phyloP scores from a whole-genome alignment of 2,113 vertebrate genomes.

The Stegastes partitus region DNA sequence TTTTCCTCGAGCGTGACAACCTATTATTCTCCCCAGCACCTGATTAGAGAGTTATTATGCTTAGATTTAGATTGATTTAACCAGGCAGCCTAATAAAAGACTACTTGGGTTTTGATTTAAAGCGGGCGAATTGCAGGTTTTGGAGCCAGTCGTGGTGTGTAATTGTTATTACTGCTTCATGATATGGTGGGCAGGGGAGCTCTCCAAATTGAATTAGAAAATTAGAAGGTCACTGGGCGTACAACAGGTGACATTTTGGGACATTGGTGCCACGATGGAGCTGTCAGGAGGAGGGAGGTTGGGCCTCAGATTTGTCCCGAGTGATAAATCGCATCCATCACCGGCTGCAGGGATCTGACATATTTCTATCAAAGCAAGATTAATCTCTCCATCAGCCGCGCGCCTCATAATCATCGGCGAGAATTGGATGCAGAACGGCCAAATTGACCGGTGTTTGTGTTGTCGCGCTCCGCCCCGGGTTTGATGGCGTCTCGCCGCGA shows the following conservation, averaged over 20 bases:
- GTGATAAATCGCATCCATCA: constrained; percentile 95
- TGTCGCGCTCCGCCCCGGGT: constrained; percentile 49
- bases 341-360: constrained; percentile 86
- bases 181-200: constrained; percentile 62
- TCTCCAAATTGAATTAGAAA: constrained; percentile 84
- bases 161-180: constrained; percentile 89
- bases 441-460: constrained; percentile 89
- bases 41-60: constrained; percentile 99
- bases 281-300: constrained; percentile 84
- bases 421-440: constrained; percentile 88
- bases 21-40: constrained; percentile 99
- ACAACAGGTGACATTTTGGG: constrained; percentile 94
- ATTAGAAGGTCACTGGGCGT: constrained; percentile 83
- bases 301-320: constrained; percentile 88
- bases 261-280: constrained; percentile 83
- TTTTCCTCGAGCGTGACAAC: constrained; percentile 99
- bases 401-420: constrained; percentile 89
- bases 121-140: constrained; percentile 85
- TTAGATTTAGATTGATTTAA: constrained; percentile 99
- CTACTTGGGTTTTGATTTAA: constrained; percentile 97
- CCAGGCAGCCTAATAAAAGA: constrained; percentile 98
- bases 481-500: constrained; percentile 48
- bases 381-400: constrained; percentile 92
- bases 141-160: constrained; percentile 88
- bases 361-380: constrained; percentile 93